Conservation (phyloP, 1,140 invertebrate species). For the Drosophila paulistorum region DNA sequence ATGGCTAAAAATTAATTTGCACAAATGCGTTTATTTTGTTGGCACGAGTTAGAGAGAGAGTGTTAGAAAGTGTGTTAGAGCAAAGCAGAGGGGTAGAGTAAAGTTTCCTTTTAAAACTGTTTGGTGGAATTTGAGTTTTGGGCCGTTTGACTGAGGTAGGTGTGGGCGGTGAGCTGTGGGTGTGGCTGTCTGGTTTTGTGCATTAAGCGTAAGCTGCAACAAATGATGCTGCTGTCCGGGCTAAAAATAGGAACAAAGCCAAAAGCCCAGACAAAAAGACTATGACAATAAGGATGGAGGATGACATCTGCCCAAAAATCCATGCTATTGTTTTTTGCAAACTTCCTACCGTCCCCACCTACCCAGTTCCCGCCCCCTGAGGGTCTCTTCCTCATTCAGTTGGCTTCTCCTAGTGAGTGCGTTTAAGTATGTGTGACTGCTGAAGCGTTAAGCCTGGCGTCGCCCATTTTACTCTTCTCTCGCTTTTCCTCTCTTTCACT, state of each 20-base stretch:
- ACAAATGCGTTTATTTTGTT: conserved; percentile 66
- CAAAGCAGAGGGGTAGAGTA: background rate
- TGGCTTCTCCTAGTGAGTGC: conserved; percentile 14
- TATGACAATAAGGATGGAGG: conserved; percentile 41
- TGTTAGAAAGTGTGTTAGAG: background rate
- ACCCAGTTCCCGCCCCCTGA: background rate
- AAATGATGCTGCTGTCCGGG: conserved; percentile 49
- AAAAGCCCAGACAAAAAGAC: conserved; percentile 31
- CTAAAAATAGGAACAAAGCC: conserved; percentile 42
- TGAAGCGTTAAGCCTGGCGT: conserved; percentile 1
- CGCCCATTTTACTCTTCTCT: background rate
- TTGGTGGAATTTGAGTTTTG: conserved; percentile 13
- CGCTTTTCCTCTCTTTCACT: background rate
- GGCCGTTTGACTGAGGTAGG: background rate
- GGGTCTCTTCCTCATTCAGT: background rate
- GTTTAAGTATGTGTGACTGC: conserved; percentile 23
- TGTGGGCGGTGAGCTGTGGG: background rate
- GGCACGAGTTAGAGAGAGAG: conserved; percentile 17
- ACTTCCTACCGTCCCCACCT: background rate
- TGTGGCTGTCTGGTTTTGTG: conserved; percentile 45
- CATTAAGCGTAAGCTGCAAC: conserved; percentile 70
- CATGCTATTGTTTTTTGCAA: conserved; percentile 36
- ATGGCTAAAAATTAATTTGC: conserved; percentile 53
- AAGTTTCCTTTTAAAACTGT: conserved; percentile 13
- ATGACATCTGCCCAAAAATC: conserved; percentile 54